A percentile compares a stretch with the other conserved stretches of the same genome.
Conservation (phyloP, 2,113 vertebrate species). For the Notechis scutatus region DNA sequence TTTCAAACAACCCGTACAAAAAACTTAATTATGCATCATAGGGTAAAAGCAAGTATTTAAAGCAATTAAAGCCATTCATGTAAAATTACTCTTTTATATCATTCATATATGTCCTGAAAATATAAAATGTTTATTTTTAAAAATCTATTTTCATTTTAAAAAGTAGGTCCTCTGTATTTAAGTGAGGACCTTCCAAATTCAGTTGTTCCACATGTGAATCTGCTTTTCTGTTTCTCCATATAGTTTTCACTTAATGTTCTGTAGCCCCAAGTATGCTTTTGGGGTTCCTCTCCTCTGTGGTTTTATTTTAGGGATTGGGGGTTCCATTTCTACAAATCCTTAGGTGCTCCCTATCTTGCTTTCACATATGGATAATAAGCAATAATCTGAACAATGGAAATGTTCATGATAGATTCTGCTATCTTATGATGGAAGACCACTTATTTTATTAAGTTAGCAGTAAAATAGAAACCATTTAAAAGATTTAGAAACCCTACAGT, state of each 20-base stretch:
- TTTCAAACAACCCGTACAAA: background rate
- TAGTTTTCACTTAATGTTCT: background rate
- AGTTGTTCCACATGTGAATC: background rate
- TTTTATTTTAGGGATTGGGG: background rate
- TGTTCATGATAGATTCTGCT: background rate
- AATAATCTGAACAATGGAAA: background rate
- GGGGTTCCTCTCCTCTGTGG: background rate
- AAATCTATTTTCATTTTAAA: background rate
- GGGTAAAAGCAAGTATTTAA: slow-evolving; percentile 4
- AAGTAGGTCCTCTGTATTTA: background rate
- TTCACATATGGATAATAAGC: background rate
- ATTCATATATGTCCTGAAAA: background rate
- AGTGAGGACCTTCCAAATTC: background rate
- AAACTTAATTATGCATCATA: background rate
- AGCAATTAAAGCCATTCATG: background rate
- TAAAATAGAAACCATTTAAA: background rate
- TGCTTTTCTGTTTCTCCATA: background rate
- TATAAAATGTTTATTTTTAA: background rate
- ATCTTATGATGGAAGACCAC: background rate
- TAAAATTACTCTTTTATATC: background rate
- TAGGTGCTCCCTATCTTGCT: background rate
- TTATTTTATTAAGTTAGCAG: background rate
- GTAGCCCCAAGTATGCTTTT: background rate
- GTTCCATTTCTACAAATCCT: background rate
- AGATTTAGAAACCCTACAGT: background rate